These are phyloP conservation scores for Eilema depressum DNA, from an alignment of 2,888 invertebrate species.

Conservation along the genomic window DNA sequence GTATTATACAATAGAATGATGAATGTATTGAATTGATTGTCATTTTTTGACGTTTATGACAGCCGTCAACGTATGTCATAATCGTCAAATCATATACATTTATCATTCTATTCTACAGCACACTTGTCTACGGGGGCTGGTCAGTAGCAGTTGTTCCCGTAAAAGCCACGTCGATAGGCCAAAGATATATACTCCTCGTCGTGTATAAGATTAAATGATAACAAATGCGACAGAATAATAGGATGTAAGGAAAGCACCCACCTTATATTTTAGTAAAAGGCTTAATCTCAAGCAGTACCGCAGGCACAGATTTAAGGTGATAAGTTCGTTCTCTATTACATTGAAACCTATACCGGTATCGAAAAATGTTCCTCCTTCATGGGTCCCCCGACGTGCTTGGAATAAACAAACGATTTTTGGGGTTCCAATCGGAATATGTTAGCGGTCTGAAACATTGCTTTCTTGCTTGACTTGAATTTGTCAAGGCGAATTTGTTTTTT, in stretches of 20 bases:
- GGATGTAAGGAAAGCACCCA: not conserved
- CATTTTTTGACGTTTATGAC: no score
- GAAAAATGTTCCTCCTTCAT: slow-evolving; percentile 24
- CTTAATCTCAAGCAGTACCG: not conserved
- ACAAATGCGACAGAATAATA: not conserved
- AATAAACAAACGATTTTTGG: slow-evolving; percentile 14
- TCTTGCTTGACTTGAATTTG: slow-evolving; percentile 21
- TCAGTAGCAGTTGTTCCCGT: not conserved
- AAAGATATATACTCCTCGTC: not conserved
- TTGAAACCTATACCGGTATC: slow-evolving; percentile 18
- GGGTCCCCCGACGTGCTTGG: slow-evolving; percentile 18
- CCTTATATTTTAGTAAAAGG: not conserved
- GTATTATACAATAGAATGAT: no score
- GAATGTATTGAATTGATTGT: no score
- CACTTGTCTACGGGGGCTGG: no score
- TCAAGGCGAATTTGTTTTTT: slow-evolving; percentile 21
- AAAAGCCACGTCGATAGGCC: not conserved
- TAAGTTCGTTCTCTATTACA: slow-evolving; percentile 17
- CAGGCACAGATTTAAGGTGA: slow-evolving; percentile 20
- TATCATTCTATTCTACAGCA: no score
- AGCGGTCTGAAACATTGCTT: slow-evolving; percentile 22
- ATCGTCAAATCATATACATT: no score
- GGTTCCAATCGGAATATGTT: slow-evolving; percentile 19
- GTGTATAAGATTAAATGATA: not conserved
- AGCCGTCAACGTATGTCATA: no score